Percentiles rank a stretch among this genome's conserved stretches.
These are phyloP conservation scores for Synergus itoensis DNA, from an alignment of 2,888 invertebrate genomes.

Conservation along the genomic window DNA sequence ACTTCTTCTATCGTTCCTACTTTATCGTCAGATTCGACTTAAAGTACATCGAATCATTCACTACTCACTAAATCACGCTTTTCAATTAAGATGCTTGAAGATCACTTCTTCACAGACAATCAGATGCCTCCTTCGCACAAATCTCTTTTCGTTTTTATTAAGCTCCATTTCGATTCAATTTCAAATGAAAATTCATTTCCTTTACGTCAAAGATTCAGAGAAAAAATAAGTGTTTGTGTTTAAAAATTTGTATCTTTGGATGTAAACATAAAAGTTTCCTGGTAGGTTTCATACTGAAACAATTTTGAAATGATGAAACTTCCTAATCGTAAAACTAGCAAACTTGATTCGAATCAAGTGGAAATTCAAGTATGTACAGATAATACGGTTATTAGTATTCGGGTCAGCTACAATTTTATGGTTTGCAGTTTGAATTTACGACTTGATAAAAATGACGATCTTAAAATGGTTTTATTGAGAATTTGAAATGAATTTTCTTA, in stretches of 20 bases:
- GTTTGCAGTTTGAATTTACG: not conserved
- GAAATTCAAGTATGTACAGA: not conserved
- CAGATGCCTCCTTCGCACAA: not conserved
- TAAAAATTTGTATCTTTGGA: no score
- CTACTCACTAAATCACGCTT: slow-evolving; percentile 31
- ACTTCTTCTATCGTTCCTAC: slow-evolving; percentile 20
- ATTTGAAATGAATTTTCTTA: slow-evolving; percentile 24
- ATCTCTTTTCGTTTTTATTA: slow-evolving; percentile 30
- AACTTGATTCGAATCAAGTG: not conserved
- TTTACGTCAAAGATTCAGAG: not conserved
- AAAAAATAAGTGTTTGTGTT: not conserved
- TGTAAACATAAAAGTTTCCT: not conserved
- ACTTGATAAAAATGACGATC: not conserved
- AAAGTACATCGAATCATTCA: slow-evolving; percentile 33
- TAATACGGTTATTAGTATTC: slow-evolving; percentile 22
- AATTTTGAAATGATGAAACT: not conserved
- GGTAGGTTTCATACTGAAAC: not conserved
- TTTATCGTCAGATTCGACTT: slow-evolving; percentile 25
- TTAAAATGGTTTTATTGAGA: slow-evolving; percentile 14
- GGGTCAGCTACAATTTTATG: not conserved
- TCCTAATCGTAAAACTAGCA: not conserved
- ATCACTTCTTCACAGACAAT: slow-evolving; percentile 17
- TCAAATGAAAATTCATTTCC: slow-evolving; percentile 17
- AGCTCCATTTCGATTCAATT: slow-evolving; percentile 18
- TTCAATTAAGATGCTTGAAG: slow-evolving; percentile 29